Conservation (phyloP, 2,888 invertebrate genomes). For the Lasius platythorax region DNA sequence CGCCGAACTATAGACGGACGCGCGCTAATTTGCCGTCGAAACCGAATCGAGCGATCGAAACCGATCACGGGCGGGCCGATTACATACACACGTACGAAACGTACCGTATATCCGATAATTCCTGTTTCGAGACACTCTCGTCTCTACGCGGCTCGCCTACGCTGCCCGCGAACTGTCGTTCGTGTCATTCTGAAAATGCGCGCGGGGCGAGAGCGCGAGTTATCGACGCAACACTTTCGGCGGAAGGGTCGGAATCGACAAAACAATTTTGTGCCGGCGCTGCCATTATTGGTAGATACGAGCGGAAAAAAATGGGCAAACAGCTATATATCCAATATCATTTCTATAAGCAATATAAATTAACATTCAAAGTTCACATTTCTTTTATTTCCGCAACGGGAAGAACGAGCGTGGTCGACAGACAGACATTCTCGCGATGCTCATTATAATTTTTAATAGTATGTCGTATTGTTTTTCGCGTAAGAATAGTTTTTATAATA, state of each 20-base stretch:
- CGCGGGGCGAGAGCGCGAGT: conserved; percentile 55
- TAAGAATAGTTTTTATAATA: neutral
- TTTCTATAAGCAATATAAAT: conserved; percentile 17
- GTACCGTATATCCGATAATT: conserved; percentile 72
- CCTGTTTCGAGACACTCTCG: conserved; percentile 69
- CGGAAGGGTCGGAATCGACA: conserved; percentile 75
- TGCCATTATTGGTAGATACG: conserved; percentile 57
- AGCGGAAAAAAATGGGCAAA: conserved; percentile 41
- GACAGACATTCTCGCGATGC: neutral
- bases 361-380: neutral
- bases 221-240: conserved; percentile 76
- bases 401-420: neutral
- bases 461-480: neutral
- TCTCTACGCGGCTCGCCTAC: conserved; percentile 46
- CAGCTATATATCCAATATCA: conserved; percentile 37
- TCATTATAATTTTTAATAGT: conserved; percentile 20
- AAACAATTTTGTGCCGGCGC: conserved; percentile 77
- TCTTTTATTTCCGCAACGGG: neutral
- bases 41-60: conserved; percentile 39
- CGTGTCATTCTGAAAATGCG: conserved; percentile 66
- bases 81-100: conserved; percentile 40
- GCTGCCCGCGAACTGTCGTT: conserved; percentile 70
- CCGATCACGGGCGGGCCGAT: conserved; percentile 25
- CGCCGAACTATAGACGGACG: conserved; percentile 60
- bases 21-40: conserved; percentile 78